These are phyloP conservation scores for Cygnus olor DNA, from an alignment of 2,797 vertebrate species.

Conservation along the genomic window DNA sequence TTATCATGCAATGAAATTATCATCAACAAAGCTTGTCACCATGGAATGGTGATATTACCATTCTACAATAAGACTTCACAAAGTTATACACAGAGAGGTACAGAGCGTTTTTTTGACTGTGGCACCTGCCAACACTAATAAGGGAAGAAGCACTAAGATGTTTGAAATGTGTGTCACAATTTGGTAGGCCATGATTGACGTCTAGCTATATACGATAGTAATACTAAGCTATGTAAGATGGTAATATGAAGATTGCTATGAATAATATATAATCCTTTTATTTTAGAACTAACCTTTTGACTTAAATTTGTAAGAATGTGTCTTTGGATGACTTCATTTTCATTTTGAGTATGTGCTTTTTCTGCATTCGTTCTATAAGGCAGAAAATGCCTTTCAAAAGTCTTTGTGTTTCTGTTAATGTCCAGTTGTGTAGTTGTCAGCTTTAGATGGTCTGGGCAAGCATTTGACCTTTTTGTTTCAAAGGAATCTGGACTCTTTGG, in stretches of 20 bases:
- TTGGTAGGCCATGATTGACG: not conserved
- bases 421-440: not conserved
- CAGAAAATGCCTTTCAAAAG: not conserved
- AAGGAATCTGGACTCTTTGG: not conserved
- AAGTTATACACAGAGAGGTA: not conserved
- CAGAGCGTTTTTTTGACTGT: not conserved
- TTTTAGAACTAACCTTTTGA: not conserved
- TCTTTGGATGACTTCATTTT: not conserved
- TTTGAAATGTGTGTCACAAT: accelerated
- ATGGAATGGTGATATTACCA: accelerated
- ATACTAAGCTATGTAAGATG: not conserved
- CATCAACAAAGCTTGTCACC: not conserved
- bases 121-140: not conserved
- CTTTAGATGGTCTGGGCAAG: not conserved
- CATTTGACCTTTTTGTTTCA: not conserved
- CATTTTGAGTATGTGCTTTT: not conserved
- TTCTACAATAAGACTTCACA: not conserved
- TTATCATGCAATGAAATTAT: not conserved
- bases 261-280: not conserved
- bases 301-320: not conserved
- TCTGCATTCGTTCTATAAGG: not conserved
- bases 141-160: not conserved
- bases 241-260: not conserved
- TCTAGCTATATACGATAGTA: not conserved
- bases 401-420: not conserved